Percentiles rank a stretch among this genome's conserved stretches.
Evolutionary conservation across 2,797 vertebrate genomes (phyloP).

Genomic region (Novumbra hubbsi): DNA sequence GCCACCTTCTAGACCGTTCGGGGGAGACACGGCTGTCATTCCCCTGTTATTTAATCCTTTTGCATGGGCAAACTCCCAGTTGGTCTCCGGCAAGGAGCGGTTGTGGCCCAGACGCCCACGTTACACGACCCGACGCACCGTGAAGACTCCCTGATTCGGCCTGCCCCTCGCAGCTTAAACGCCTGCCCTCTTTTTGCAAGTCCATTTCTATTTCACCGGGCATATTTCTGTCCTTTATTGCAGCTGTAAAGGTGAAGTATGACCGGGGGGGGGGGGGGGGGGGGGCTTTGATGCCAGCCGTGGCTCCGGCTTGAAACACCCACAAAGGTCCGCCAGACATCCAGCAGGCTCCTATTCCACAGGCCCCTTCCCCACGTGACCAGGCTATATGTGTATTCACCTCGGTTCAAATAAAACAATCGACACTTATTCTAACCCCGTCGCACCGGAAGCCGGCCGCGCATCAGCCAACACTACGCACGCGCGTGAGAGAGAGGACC

Average conservation of each 20-base stretch:
- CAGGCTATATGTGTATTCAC: conserved; percentile 14
- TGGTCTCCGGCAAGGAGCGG: background rate
- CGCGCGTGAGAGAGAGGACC: background rate
- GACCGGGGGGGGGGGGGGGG: conserved; percentile 29
- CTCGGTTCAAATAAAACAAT: conserved; percentile 39
- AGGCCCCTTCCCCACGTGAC: background rate
- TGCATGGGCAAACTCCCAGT: too few relatives aligned
- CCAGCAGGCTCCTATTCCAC: background rate
- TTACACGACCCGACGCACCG: background rate
- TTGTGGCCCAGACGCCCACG: background rate
- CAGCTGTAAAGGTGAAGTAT: conserved; percentile 48
- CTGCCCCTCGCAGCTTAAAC: background rate
- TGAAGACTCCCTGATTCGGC: background rate
- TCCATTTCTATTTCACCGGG: conserved; percentile 33
- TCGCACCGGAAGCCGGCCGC: conserved; percentile 16
- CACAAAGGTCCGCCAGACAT: conserved; percentile 19
- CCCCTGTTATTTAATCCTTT: too few relatives aligned
- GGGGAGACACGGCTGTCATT: too few relatives aligned
- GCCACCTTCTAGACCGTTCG: too few relatives aligned
- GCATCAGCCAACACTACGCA: conserved; percentile 23
- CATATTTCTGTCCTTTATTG: conserved; percentile 52
- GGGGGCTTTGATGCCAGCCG: background rate
- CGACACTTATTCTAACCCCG: conserved; percentile 45
- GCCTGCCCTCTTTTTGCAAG: conserved; percentile 43
- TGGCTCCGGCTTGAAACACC: conserved; percentile 34